These are phyloP conservation scores for Connochaetes taurinus DNA, from an alignment of 2,113 vertebrate genomes.

Conservation along the genomic window DNA sequence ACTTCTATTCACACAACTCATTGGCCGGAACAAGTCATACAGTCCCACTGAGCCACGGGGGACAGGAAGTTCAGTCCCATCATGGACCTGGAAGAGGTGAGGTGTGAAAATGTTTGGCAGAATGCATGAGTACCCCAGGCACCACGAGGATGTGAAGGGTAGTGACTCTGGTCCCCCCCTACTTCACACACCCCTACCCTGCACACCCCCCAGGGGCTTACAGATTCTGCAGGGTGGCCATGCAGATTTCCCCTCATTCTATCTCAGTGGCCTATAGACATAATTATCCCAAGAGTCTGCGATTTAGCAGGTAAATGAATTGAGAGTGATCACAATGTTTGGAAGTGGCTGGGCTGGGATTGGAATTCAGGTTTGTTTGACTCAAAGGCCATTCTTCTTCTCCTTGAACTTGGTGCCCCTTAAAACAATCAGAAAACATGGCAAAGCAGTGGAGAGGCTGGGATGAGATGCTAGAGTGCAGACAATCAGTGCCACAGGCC, in stretches of 20 bases:
- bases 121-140: background rate
- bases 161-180: background rate
- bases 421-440: background rate
- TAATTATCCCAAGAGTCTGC: background rate
- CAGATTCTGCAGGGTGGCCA: background rate
- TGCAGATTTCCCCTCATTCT: background rate
- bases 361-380: background rate
- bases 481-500: background rate
- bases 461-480: background rate
- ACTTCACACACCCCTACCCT: too few relatives aligned
- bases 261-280: background rate
- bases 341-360: background rate
- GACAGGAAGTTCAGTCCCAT: background rate
- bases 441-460: background rate
- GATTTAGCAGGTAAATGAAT: background rate
- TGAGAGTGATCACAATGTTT: background rate
- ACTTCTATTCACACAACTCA: background rate
- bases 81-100: background rate
- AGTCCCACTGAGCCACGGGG: background rate
- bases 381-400: background rate
- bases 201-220: background rate
- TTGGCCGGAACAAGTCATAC: background rate
- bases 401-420: background rate
- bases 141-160: rapidly evolving
- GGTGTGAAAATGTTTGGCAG: background rate